Evolutionary conservation across 2,113 vertebrate species (phyloP).

Genomic region (Edolisoma coerulescens): DNA sequence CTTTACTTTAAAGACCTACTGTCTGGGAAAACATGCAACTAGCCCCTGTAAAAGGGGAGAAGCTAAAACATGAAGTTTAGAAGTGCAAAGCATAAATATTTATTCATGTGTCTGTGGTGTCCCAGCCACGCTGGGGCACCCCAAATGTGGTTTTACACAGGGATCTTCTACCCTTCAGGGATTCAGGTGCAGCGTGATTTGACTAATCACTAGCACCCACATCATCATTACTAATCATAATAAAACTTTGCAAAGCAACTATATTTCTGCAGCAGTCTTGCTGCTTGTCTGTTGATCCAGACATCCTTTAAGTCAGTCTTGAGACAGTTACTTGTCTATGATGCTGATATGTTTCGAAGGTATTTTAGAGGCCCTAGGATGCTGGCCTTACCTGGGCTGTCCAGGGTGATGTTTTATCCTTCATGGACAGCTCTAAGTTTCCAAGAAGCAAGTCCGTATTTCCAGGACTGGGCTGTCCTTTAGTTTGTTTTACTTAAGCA

Average conservation of each 20-base stretch:
- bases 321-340: not conserved
- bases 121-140: not conserved
- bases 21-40: not conserved
- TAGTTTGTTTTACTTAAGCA: not conserved
- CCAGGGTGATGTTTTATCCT: not conserved
- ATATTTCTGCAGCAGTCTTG: not conserved
- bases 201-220: not conserved
- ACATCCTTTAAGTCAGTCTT: not conserved
- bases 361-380: not conserved
- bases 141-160: not conserved
- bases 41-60: rapidly evolving
- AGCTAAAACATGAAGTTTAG: not conserved
- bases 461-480: not conserved
- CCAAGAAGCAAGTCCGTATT: not conserved
- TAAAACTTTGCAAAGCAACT: not conserved
- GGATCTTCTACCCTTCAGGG: not conserved
- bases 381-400: not conserved
- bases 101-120: not conserved
- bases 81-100: not conserved
- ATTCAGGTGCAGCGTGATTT: not conserved
- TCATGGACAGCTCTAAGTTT: not conserved
- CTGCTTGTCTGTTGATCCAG: not conserved
- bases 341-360: not conserved
- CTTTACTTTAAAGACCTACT: not conserved
- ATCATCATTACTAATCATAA: not conserved